Base-by-base conservation (phyloP, 2,113 vertebrate genomes). In the Charina bottae region DNA sequence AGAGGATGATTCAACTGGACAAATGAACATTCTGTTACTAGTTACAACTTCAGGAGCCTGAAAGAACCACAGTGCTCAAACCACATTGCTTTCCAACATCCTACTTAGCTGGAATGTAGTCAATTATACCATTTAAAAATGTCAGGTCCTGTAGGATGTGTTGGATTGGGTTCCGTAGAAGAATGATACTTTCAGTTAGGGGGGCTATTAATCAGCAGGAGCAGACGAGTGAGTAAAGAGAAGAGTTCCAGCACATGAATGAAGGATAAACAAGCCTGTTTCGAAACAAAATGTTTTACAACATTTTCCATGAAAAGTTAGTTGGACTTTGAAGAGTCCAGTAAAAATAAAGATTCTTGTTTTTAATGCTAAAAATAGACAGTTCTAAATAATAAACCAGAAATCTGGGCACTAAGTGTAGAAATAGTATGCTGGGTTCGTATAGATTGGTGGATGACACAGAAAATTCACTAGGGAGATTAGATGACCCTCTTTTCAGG, bases 271-370 rank as follows among this genome's bases (percentile, higher is more conserved):
- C 86, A 92, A 78, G 53, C 91, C 85, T 90, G 88, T 95, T 94
- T 95, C 12, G 17, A 96, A 96, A 95, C 85, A 91, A 95, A 95
- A 94, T 90, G 6, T 89, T 94, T 95, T 96, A 94, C 93, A 96
- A 59, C 85, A 88, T 94, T 93, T 96, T 93, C 62, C 93, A 58
- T 83, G 89, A 94, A 91, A 53, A 55, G 37, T 92, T 88, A 95
- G 88, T 53, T 90, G 78, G 64, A 83, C 10, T 64, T 88, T 89
- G n/a, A 87, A 64, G 93, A 91, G 84, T 95, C 23, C 0, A 94
- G 89, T 90, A 93, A 92, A 92, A 94, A 89, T 0, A 90, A 72
- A 0, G 0, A 55, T 58, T 94, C 49, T 91, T 93, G 6, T 92
- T 95, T 94, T 93, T 92, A 94, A 93, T 85, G 92, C 90, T 90